phyloP scores from a whole-genome alignment of 1,140 invertebrate species.

The Nephila pilipes region DNA sequence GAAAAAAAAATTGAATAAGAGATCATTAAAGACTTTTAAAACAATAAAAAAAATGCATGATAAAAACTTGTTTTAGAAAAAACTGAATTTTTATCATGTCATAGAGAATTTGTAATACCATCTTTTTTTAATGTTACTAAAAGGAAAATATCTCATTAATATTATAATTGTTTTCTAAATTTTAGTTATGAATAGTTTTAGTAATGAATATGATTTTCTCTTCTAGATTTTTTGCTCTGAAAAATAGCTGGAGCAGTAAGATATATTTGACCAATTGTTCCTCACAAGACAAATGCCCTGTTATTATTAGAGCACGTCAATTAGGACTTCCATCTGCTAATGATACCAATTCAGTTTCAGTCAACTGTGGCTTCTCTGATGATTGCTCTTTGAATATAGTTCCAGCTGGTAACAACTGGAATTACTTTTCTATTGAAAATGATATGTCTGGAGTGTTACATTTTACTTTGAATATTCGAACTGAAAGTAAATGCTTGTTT shows the following conservation, averaged over 20 bases:
- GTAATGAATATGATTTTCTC: not conserved
- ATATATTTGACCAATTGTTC: slow-evolving; percentile 56
- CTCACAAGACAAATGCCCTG: slow-evolving; percentile 37
- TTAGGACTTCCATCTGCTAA: slow-evolving; percentile 47
- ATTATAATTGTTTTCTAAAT: too few species aligned
- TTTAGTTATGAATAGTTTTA: too few species aligned
- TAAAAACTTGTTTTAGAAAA: too few species aligned
- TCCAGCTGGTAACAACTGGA: slow-evolving; percentile 62
- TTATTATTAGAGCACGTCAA: slow-evolving; percentile 48
- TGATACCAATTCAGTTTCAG: slow-evolving; percentile 14
- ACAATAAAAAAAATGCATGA: too few species aligned
- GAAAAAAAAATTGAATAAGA: too few species aligned
- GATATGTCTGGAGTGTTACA: not conserved
- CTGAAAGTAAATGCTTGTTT: slow-evolving; percentile 48
- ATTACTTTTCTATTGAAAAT: slow-evolving; percentile 70
- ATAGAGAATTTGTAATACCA: too few species aligned
- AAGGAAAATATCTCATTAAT: too few species aligned
- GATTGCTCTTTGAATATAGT: slow-evolving; percentile 52
- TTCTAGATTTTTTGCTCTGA: slow-evolving; percentile 83
- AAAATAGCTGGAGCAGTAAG: slow-evolving; percentile 81
- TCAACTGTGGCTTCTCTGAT: slow-evolving; percentile 25
- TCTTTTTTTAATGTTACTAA: too few species aligned
- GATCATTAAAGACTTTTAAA: too few species aligned
- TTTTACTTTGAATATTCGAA: slow-evolving; percentile 51
- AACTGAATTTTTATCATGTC: too few species aligned